Base-by-base conservation (phyloP, 2,888 invertebrate genomes). In the Hydrotaea cyrtoneurina region DNA sequence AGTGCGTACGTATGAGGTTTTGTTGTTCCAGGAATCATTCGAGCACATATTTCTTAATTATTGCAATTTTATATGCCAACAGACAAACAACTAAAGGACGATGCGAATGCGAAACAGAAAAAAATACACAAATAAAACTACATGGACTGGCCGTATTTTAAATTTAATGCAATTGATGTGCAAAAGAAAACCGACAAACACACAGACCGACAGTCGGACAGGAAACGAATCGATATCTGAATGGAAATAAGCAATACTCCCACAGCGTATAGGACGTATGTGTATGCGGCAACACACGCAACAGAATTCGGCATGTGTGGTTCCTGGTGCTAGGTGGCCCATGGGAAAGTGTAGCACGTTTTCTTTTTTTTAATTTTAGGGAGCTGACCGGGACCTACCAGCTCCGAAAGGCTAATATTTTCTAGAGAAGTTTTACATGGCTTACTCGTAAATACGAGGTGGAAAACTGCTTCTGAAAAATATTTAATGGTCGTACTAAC, bases 1-100 rank as follows among this genome's bases (percentile, higher is more conserved):
- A 50, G n/a, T 50, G 50, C n/a, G 5, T n/a, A 7, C 31, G 31
- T 31, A 2, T 31, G 31, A 31, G 50, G 50, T 50, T 50, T 1
- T 50, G 50, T 50, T 50, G 50, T 50, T 50, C n/a, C 50, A 50
- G 13, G 50, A 50, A 50, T 50, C 50, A 50, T 50, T 50, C 3
- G n/a, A 50, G 50, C 50, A n/a, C 13, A n/a, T 50, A n/a, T 50
- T 50, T 50, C 50, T 50, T n/a, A 50, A 50, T 50, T 50, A 50
- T 50, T 50, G 50, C 50, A 50, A n/a, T 50, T 50, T 15, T 0
- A 50, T 50, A 50, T n/a, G n/a, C n/a, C 15, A n/a, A 50, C 50
- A 39, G 13, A 39, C 39, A 39, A 39, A 39, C 39, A 39, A 13
- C 50, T 4, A 13, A 2, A 4, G 50, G 2, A 50, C 13, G 50